Evolutionary conservation across 2,888 invertebrate genomes (phyloP), one percentile per base, ranked within the genome.

Genomic region (Pandemis heparana): DNA sequence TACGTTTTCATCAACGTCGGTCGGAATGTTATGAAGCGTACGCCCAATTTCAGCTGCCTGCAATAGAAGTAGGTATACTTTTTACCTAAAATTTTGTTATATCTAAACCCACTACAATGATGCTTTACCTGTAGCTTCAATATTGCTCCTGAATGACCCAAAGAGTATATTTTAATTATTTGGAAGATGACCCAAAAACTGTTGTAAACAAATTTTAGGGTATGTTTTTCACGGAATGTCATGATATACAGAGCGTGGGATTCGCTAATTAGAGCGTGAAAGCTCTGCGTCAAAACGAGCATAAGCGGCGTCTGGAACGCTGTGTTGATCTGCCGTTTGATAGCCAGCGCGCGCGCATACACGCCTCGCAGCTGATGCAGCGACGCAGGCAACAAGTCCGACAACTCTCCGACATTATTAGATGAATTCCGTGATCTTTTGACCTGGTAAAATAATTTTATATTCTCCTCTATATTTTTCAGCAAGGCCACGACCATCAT

Each of bases 221-320:
- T 32, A 32, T 32, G 1, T 41, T 41, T 9, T 41, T 41, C 8
- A 7, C 9, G 8, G 7, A 18, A 14, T 4, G 62, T 5, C 5
- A n/a, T 76, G 23, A 75, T 74, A 53, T 73, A 76, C 1, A 75
- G 68, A n/a, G 63, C 67, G 43, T 76, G 74, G 5, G 71, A 72
- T 39, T 70, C 67, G 46, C 72, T 72, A 14, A 76, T 74, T 18
- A 75, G 59, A n/a, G 61, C 23, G 32, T 74, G 75, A 63, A 76
- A 77, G 43, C 67, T 66, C 32, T 72, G 71, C 14, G 74, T 5
- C 5, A 69, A 18, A 9, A 63, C 62, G 14, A 75, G 43, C 23
- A 77, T 9, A 8, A 76, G 63, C 7, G 75, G 75, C 4, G 56
- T 69, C 32, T 75, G 71, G 53, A 76, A 77, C 14, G 65, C 70